These are phyloP conservation scores for Pollachius pollachius DNA, from an alignment of 2,113 vertebrate species.

Conservation along the genomic window DNA sequence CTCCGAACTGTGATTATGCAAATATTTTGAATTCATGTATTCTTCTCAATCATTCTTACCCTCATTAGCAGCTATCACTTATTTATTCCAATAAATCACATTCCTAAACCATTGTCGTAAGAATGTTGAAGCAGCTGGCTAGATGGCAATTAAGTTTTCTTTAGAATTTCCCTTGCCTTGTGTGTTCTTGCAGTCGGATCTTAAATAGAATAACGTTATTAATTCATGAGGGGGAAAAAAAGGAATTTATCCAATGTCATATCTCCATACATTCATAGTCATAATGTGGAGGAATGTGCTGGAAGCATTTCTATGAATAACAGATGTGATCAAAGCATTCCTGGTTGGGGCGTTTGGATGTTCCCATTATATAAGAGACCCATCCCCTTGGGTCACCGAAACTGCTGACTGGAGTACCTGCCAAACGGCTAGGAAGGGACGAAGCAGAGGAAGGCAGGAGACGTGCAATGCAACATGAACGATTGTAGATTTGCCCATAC, in stretches of 20 bases:
- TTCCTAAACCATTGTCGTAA: no score
- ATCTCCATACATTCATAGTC: conserved; percentile 10
- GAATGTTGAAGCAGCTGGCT: no score
- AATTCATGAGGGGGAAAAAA: no score
- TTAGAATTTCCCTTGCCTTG: no score
- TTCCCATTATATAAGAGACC: conserved; percentile 47
- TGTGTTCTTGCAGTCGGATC: no score
- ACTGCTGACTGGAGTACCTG: neutral
- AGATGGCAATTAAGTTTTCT: no score
- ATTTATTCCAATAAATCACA: no score
- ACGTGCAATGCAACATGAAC: neutral
- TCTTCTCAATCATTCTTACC: no score
- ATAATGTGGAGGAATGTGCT: conserved; percentile 20
- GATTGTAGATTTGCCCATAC: neutral
- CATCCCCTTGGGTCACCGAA: neutral
- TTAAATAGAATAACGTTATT: no score
- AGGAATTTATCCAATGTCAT: conserved; percentile 1
- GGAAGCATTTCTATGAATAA: conserved; percentile 48
- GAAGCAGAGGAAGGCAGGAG: neutral
- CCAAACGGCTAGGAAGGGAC: neutral
- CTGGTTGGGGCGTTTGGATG: conserved; percentile 54
- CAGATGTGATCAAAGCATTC: conserved; percentile 46
- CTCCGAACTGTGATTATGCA: no score
- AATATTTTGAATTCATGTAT: no score
- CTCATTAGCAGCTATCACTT: no score